A percentile compares a stretch with the other conserved stretches of the same genome.
These are phyloP conservation scores for Phrynocephalus guinanensis DNA, from an alignment of 2,797 vertebrate species.

Conservation along the genomic window DNA sequence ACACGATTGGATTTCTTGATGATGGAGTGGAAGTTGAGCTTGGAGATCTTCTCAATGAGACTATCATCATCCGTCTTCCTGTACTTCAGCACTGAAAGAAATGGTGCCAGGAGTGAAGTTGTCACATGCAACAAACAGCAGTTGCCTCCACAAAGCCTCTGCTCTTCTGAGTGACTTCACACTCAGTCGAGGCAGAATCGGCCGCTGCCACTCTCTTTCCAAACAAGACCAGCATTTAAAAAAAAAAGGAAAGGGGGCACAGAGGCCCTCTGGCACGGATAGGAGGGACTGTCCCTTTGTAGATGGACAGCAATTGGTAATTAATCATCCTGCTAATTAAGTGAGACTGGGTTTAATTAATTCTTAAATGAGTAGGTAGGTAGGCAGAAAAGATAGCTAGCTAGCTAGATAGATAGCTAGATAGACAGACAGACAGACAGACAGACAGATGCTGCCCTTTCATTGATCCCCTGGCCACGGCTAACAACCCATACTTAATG, in stretches of 20 bases:
- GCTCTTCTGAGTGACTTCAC: not conserved
- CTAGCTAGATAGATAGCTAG: too few species aligned
- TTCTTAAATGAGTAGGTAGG: not conserved
- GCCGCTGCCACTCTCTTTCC: not conserved
- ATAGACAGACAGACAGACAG: too few species aligned
- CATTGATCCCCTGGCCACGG: too few species aligned
- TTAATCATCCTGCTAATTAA: not conserved
- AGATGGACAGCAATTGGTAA: not conserved
- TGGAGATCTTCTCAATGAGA: slow-evolving; percentile 98
- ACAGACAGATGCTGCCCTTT: too few species aligned
- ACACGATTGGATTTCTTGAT: slow-evolving; percentile 99
- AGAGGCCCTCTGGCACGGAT: not conserved
- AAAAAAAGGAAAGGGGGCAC: not conserved
- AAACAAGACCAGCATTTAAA: not conserved
- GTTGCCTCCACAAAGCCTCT: not conserved
- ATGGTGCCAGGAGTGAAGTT: slow-evolving; percentile 42
- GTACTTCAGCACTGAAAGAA: slow-evolving; percentile 91
- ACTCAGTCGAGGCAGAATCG: not conserved
- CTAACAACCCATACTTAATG: too few species aligned
- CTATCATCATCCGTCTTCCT: slow-evolving; percentile 95
- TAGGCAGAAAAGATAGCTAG: too few species aligned
- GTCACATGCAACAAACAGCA: not conserved
- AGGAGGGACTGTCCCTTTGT: not conserved
- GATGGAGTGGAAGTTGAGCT: slow-evolving; percentile 98
- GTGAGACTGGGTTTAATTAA: not conserved